Base-by-base conservation (phyloP, 2,797 vertebrate genomes). In the Anableps anableps region DNA sequence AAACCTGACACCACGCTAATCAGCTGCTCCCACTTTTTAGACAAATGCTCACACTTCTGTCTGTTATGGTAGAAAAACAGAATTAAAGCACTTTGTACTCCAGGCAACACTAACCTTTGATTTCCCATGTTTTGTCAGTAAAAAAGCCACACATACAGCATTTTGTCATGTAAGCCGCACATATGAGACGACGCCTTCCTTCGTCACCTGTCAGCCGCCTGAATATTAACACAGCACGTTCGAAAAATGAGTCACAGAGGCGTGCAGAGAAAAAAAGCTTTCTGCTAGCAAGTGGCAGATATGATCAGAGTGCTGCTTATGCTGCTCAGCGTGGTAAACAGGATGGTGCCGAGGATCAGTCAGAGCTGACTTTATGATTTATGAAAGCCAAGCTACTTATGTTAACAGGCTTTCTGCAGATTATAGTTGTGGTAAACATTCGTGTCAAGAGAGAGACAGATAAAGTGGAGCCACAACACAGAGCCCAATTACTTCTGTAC, bases 381-480 rank as follows among this genome's bases (percentile, higher is more conserved):
- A 95, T 95, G 95, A 95, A 94, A 95, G 92, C 95, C 93, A 94
- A 96, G 96, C 96, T 96, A 92, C 96, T 96, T 96, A 96, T 96
- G 95, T 94, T 96, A 96, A 96, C 95, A 96, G 93, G 95, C 95
- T 96, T 96, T 96, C 95, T 96, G 94, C 95, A 96, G 96, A 96
- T 96, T 96, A 96, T 86, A 93, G 92, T 95, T 92, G 95, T 95
- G 94, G 95, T 96, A 96, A 96, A 96, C 95, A 96, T 94, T 96
- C 92, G 92, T 95, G 95, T 96, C 94, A 95, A 88, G 90, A 93
- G 93, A 91, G 91, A 93, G 92, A 90, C 87, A 72, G 93, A 94
- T 93, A 88, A 93, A 92, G 84, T 87, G 82, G 86, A 90, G 93
- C 85, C 84, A 85, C 90, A 91, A 93, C 91, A 92, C 88, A 85